Evolutionary conservation across 2,113 vertebrate species (phyloP).

Genomic region (Neogobius melanostomus): DNA sequence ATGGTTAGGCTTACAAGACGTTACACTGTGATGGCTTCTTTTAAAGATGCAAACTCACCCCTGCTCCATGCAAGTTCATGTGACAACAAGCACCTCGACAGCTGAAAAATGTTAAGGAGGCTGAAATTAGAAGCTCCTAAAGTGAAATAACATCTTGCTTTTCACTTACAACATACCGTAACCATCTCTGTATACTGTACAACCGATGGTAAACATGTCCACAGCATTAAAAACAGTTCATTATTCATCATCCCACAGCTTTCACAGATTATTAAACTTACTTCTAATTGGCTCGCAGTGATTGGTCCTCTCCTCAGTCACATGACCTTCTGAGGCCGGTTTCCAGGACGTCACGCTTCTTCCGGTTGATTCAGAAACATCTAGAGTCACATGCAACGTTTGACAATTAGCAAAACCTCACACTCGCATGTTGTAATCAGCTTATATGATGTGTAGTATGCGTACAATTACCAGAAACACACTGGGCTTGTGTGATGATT

Average conservation of each 20-base stretch:
- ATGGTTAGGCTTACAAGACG: background rate
- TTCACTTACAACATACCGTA: slow-evolving; percentile 1
- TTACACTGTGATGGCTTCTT: slow-evolving; percentile 19
- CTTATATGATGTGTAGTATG: too few relatives aligned
- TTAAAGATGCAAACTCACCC: slow-evolving; percentile 29
- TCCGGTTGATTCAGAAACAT: slow-evolving; percentile 74
- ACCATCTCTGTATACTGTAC: background rate
- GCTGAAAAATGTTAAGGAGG: background rate
- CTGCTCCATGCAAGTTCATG: background rate
- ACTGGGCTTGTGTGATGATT: too few relatives aligned
- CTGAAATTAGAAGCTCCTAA: background rate
- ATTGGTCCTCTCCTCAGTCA: slow-evolving; percentile 71
- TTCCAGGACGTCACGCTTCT: slow-evolving; percentile 70
- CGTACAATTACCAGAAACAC: too few relatives aligned
- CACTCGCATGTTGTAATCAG: too few relatives aligned
- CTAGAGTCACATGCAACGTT: slow-evolving; percentile 71
- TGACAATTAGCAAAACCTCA: background rate
- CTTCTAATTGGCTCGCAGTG: slow-evolving; percentile 85
- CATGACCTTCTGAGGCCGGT: slow-evolving; percentile 70
- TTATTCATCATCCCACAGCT: slow-evolving; percentile 49
- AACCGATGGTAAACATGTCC: slow-evolving; percentile 20
- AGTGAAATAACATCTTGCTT: slow-evolving; percentile 26
- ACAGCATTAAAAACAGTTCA: slow-evolving; percentile 18
- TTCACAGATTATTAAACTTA: slow-evolving; percentile 75
- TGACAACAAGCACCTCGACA: slow-evolving; percentile 23